These are phyloP conservation scores for Eulemur mongoz DNA, from an alignment of 2,797 vertebrate genomes.

Conservation along the genomic window DNA sequence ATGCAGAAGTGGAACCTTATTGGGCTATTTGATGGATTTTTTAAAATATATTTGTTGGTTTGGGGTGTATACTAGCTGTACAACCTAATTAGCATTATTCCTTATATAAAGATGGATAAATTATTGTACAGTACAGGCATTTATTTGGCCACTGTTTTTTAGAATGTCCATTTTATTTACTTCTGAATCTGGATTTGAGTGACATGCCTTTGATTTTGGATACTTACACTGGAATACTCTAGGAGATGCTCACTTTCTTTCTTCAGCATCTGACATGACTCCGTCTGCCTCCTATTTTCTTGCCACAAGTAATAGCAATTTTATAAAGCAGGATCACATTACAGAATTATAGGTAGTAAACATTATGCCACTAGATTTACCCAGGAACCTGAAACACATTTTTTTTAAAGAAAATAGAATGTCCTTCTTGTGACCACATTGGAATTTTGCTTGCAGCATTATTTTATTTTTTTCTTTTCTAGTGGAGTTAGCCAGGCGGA, in stretches of 20 bases:
- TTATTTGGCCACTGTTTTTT: not conserved
- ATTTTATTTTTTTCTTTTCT: constrained; percentile 37
- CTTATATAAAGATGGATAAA: not conserved
- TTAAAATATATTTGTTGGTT: constrained; percentile 10
- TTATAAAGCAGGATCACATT: constrained; percentile 31
- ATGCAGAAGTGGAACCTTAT: not conserved
- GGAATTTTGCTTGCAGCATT: constrained; percentile 6
- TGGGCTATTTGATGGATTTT: not conserved
- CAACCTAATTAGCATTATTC: not conserved
- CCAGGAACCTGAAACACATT: constrained; percentile 9
- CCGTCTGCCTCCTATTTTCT: constrained; percentile 24
- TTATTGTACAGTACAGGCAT: not conserved
- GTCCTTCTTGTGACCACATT: not conserved
- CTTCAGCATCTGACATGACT: not conserved
- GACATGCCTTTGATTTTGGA: not conserved
- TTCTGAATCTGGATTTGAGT: not conserved
- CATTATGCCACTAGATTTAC: not conserved
- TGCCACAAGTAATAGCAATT: constrained; percentile 28
- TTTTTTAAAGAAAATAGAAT: constrained; percentile 35
- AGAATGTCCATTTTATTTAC: constrained; percentile 32
- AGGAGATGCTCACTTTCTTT: constrained; percentile 53
- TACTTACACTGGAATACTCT: not conserved
- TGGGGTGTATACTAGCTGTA: not conserved
- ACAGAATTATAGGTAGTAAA: constrained; percentile 1
- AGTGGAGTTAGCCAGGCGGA: constrained; percentile 27